These are phyloP conservation scores for Tetramorium simillimum DNA, from an alignment of 1,140 invertebrate genomes.

Conservation along the genomic window DNA sequence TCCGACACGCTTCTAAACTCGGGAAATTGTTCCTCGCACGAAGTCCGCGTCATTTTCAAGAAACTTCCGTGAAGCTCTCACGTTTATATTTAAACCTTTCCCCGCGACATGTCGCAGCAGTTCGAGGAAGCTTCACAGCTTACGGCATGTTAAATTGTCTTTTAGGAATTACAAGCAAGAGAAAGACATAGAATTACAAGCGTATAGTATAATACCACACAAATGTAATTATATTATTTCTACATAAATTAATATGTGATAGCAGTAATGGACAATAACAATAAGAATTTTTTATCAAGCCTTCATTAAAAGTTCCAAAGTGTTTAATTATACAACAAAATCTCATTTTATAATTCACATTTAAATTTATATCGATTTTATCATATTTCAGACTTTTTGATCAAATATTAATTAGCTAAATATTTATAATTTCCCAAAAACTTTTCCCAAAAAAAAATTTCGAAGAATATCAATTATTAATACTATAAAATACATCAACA, in stretches of 20 bases:
- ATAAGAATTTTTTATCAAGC: not conserved
- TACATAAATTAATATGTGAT: not conserved
- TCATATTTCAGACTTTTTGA: not conserved
- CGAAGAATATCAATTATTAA: not conserved
- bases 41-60: slow-evolving; percentile 50
- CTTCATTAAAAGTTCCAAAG: not conserved
- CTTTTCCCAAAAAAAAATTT: not conserved
- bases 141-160: slow-evolving; percentile 33
- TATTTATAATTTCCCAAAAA: not conserved
- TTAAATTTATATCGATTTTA: not conserved
- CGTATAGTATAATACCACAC: not conserved
- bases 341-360: not conserved
- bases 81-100: slow-evolving; percentile 59
- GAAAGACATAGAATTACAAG: not conserved
- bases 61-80: slow-evolving; percentile 49
- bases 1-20: slow-evolving; percentile 50
- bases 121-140: slow-evolving; percentile 26
- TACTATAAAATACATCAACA: not conserved
- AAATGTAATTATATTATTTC: not conserved
- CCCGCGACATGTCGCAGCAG: slow-evolving; percentile 26
- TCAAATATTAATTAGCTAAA: not conserved
- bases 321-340: not conserved
- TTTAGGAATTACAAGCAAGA: slow-evolving; percentile 4
- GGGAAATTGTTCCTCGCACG: slow-evolving; percentile 50
- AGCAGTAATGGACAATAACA: not conserved